Evolutionary conservation across 2,797 vertebrate genomes (phyloP).

Genomic region (Phrynocephalus guinanensis): DNA sequence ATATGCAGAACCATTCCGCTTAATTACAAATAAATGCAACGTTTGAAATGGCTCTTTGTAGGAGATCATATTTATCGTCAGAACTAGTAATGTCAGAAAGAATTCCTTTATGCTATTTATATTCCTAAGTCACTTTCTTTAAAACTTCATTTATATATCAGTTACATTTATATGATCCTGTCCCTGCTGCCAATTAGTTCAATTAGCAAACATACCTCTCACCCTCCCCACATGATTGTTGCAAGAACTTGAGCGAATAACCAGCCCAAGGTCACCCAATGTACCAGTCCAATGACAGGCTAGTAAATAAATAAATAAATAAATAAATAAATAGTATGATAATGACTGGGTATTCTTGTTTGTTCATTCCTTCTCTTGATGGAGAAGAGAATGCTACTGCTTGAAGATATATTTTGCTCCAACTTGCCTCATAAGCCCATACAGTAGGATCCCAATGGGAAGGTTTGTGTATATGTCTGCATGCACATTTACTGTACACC

Average conservation of each 20-base stretch:
- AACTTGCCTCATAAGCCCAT: background rate
- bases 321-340: too few relatives aligned
- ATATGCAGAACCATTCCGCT: background rate
- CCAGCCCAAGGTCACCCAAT: too few relatives aligned
- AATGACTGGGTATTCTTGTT: background rate
- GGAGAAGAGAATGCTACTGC: too few relatives aligned
- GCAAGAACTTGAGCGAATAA: too few relatives aligned
- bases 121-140: background rate
- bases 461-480: background rate
- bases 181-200: background rate
- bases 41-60: background rate
- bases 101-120: background rate
- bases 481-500: too few relatives aligned
- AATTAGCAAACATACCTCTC: too few relatives aligned
- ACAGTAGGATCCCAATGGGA: background rate
- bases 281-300: too few relatives aligned
- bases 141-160: background rate
- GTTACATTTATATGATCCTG: background rate
- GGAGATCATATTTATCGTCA: background rate
- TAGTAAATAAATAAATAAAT: too few relatives aligned
- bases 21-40: background rate
- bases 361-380: too few relatives aligned
- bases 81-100: background rate
- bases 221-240: too few relatives aligned
- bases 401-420: too few relatives aligned